Base-by-base conservation (phyloP, 1,140 invertebrate genomes). In the Cydia pomonella region DNA sequence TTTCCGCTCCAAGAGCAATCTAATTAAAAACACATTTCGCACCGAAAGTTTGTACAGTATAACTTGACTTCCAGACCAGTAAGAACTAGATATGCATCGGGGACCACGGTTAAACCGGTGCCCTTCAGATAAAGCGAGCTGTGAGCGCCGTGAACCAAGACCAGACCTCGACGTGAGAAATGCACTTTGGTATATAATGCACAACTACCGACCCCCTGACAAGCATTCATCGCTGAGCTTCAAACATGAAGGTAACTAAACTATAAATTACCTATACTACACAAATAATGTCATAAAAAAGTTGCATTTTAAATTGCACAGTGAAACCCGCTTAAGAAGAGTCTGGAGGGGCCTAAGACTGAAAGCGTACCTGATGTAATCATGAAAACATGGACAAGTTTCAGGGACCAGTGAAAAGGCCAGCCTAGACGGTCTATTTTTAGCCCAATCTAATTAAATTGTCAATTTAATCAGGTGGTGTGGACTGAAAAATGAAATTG, bases 211-310 rank as follows among this genome's bases (percentile, higher is more conserved):
- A 84, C 76, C 83, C 82, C 83, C 79, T 83, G 83, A 77, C 86
- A 87, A 84, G 85, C 88, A 92, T 77, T 89, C 80, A 84, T 80
- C 87, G 82, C 80, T 87, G 79, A 88, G 87, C 90, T 87, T 86
- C 88, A 84, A 53, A 53, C 84, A 92, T 92, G 90, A 92, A 92
- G 90, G 90, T 92, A 92, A 75, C 79, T 77, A 75, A 82, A 29
- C 16, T 63, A 16, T 21, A 44, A 44, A 13, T 44, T 44, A 16
- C 41, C 10, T 1, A 44, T 3, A 44, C 12, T 44, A 7, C 41
- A 44, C 41, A 2, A 44, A 44, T 44, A 44, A 44, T 44, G 10
- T 44, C 41, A 44, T 38, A 38, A 38, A 38, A 33, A 38, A 38
- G 9, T 38, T 38, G 33, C 33, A 38, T 38, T 44, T 44, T 13